Evolutionary conservation across 2,113 vertebrate species (phyloP).

Genomic region (Otus sunia): DNA sequence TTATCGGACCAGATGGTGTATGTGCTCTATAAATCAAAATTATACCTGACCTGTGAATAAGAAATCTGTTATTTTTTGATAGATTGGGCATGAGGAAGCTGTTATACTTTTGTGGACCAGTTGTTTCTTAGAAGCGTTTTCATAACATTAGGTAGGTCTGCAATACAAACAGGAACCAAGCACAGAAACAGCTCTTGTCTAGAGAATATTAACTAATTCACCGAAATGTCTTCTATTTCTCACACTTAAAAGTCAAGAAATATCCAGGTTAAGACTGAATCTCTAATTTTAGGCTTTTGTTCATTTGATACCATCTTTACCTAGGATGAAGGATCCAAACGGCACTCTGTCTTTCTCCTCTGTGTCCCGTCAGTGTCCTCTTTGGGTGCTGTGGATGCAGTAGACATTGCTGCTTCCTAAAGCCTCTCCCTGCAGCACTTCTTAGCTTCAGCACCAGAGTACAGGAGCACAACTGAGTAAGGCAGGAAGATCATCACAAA

Average conservation of each 20-base stretch:
- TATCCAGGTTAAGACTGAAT: not conserved
- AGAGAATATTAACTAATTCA: not conserved
- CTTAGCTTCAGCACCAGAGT: not conserved
- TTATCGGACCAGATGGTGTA: not conserved
- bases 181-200: not conserved
- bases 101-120: not conserved
- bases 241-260: not conserved
- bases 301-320: not conserved
- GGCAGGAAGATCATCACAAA: not conserved
- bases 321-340: not conserved
- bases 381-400: not conserved
- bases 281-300: not conserved
- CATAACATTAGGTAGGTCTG: not conserved
- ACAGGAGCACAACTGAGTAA: not conserved
- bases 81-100: not conserved
- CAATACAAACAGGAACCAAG: not conserved
- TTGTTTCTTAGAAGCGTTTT: not conserved
- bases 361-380: not conserved
- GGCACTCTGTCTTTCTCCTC: not conserved
- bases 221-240: not conserved
- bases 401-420: not conserved
- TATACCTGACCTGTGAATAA: not conserved
- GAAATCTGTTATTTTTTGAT: not conserved
- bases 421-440: not conserved
- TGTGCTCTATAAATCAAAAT: not conserved